Percentiles rank a stretch among this genome's conserved stretches.
These are phyloP conservation scores for Lamellibrachia satsuma DNA, from an alignment of 2,888 invertebrate genomes.

Conservation along the genomic window DNA sequence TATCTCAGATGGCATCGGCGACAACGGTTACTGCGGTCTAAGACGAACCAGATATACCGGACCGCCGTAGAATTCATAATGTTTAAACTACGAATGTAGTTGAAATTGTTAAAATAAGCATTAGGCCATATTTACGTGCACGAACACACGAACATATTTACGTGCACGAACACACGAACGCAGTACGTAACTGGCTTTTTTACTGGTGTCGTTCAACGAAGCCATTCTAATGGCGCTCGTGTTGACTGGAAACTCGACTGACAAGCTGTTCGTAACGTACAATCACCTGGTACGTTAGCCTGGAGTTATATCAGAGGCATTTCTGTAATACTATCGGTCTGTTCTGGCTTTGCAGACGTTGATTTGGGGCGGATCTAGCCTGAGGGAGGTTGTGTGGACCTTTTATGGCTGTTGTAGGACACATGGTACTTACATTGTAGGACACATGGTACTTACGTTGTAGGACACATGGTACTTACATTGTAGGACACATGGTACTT, in stretches of 20 bases:
- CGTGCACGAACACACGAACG: no score
- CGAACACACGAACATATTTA: background rate
- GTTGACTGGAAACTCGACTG: no score
- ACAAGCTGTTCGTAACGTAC: no score
- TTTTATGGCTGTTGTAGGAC: background rate
- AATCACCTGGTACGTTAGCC: no score
- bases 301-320: background rate
- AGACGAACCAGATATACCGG: background rate
- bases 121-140: background rate
- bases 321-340: background rate
- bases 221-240: no score
- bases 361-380: background rate
- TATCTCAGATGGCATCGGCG: background rate
- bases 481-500: background rate
- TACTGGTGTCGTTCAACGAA: no score
- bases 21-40: background rate
- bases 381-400: background rate
- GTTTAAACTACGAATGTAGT: background rate
- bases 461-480: background rate
- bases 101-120: background rate
- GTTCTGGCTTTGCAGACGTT: background rate
- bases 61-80: background rate
- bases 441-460: no score
- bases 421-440: background rate
- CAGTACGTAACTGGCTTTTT: no score